These are phyloP conservation scores for Bothrops jararaca DNA, from an alignment of 2,113 vertebrate genomes.

Conservation along the genomic window DNA sequence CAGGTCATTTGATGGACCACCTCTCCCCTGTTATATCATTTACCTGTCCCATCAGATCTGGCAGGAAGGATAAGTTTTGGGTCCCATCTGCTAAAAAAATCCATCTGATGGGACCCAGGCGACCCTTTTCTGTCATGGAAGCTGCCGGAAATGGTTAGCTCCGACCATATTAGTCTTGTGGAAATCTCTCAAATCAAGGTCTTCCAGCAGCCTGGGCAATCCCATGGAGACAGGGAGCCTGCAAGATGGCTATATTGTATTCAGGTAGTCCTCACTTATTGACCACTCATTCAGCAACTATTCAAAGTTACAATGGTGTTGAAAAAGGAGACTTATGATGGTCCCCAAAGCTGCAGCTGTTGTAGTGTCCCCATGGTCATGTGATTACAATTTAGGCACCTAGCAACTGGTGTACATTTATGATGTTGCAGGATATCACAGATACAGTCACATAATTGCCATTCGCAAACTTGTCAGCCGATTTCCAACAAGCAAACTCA, in stretches of 20 bases:
- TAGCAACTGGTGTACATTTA: not conserved
- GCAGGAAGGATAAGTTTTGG: not conserved
- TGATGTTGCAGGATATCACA: not conserved
- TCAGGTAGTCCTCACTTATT: not conserved
- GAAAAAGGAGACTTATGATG: not conserved
- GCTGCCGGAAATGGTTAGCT: not conserved
- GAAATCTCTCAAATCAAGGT: not conserved
- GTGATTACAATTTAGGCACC: not conserved
- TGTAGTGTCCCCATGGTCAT: not conserved
- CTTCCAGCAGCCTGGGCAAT: not conserved
- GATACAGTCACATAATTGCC: not conserved
- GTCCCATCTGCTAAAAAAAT: not conserved
- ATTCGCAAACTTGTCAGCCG: not conserved
- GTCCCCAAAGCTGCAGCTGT: not conserved
- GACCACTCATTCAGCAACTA: not conserved
- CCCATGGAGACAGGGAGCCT: not conserved
- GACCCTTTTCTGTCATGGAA: not conserved
- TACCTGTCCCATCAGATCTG: not conserved
- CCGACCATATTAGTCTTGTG: not conserved
- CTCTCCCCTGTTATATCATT: not conserved
- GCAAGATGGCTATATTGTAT: not conserved
- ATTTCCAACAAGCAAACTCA: not conserved
- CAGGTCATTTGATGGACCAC: not conserved
- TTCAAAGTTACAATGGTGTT: not conserved
- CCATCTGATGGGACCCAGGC: not conserved